A percentile compares a stretch with the other conserved stretches of the same genome.
These are phyloP conservation scores for Turnix velox DNA, from an alignment of 2,113 vertebrate genomes.

Conservation along the genomic window DNA sequence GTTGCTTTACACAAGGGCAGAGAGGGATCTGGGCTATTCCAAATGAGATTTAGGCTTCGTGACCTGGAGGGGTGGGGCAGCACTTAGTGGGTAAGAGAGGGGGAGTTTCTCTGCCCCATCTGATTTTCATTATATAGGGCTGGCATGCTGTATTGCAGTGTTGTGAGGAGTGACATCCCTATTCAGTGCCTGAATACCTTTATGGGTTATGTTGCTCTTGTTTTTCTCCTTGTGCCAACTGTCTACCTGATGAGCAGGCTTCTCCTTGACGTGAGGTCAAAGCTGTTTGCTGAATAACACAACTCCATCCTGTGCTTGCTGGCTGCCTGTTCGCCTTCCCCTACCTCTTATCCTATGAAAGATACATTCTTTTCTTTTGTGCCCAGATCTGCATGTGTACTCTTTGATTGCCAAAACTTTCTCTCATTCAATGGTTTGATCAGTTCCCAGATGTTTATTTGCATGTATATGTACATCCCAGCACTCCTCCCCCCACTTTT, in stretches of 20 bases:
- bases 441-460: slow-evolving; percentile 59
- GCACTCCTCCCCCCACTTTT: background rate
- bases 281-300: background rate
- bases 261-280: background rate
- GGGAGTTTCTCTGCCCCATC: background rate
- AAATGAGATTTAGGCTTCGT: background rate
- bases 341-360: background rate
- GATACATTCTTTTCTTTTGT: background rate
- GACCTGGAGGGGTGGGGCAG: background rate
- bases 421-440: background rate
- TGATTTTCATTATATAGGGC: background rate
- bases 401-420: slow-evolving; percentile 19
- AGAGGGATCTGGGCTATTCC: background rate
- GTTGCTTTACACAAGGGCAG: background rate
- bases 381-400: background rate
- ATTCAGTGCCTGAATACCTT: background rate
- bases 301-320: background rate
- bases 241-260: background rate
- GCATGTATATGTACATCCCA: background rate
- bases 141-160: background rate
- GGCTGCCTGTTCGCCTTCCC: background rate
- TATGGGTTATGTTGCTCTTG: background rate
- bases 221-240: background rate
- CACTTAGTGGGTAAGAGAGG: background rate
- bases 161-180: background rate